Conservation (phyloP, 2,113 vertebrate species). For the Excalfactoria chinensis region DNA sequence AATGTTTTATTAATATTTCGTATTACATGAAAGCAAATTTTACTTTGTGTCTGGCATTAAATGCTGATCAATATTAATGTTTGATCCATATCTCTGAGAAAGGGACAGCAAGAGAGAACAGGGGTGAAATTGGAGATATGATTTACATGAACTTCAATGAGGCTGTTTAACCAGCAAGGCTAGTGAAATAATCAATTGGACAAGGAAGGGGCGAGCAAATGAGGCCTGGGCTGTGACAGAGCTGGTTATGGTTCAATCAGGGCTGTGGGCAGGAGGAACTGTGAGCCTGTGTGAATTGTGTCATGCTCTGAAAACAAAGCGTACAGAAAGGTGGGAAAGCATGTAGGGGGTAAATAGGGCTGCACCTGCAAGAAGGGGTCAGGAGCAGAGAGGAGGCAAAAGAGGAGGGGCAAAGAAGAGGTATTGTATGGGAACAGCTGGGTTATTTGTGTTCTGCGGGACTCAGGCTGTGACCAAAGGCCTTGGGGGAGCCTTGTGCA, state of each 20-base stretch:
- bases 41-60: slow-evolving; percentile 37
- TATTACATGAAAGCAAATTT: slow-evolving; percentile 23
- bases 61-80: slow-evolving; percentile 41
- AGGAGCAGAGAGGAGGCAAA: not conserved
- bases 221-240: not conserved
- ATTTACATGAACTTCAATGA: slow-evolving; percentile 18
- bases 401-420: not conserved
- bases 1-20: slow-evolving; percentile 40
- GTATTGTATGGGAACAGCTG: not conserved
- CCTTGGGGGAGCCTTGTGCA: accelerated
- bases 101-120: not conserved
- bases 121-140: not conserved
- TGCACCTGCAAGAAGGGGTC: not conserved
- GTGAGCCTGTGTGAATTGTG: not conserved
- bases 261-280: not conserved
- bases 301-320: not conserved
- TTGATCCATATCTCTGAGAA: slow-evolving; percentile 32
- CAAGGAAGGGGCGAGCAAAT: not conserved
- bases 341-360: not conserved
- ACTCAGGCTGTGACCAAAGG: not conserved
- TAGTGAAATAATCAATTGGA: slow-evolving; percentile 3
- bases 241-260: not conserved
- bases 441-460: not conserved
- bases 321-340: not conserved
- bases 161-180: not conserved